Evolutionary conservation across 1,140 invertebrate genomes (phyloP).

Genomic region (Metaphire vulgaris): DNA sequence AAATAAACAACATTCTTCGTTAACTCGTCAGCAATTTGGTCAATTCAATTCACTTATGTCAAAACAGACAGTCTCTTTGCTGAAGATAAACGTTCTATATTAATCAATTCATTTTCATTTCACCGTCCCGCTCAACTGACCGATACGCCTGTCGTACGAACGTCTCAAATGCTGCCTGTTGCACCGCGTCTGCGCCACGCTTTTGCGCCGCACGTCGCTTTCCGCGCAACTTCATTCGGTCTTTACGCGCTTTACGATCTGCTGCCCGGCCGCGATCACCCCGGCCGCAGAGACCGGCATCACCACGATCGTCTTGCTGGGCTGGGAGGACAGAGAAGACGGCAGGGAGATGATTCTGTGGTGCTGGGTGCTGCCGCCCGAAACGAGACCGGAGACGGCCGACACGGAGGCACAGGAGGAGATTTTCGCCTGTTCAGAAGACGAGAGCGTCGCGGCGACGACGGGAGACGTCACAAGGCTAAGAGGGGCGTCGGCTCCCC

Average conservation of each 20-base stretch:
- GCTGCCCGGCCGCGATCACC: conserved; percentile 29
- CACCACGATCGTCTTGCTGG: conserved; percentile 41
- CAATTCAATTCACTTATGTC: too few relatives aligned
- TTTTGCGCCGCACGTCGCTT: neutral
- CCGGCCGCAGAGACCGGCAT: conserved; percentile 43
- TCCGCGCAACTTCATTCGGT: neutral
- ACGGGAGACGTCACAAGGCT: neutral
- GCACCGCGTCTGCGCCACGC: neutral
- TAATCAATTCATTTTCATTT: neutral
- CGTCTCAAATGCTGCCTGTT: neutral
- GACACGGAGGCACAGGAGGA: neutral
- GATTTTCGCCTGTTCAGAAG: neutral
- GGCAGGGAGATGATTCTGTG: conserved; percentile 39
- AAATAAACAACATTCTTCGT: neutral
- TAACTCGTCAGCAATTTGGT: neutral
- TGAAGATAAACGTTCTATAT: neutral
- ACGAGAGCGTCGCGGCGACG: neutral
- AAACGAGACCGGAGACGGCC: conserved; percentile 23
- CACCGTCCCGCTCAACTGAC: too few relatives aligned
- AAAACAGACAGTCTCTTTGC: neutral
- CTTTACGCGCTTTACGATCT: neutral
- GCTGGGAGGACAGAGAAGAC: conserved; percentile 33
- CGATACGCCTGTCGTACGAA: neutral
- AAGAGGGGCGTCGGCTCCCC: neutral
- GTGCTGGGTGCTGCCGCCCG: conserved; percentile 34